Conservation (phyloP, 1,140 invertebrate genomes). For the Bilobella aurantiaca region DNA sequence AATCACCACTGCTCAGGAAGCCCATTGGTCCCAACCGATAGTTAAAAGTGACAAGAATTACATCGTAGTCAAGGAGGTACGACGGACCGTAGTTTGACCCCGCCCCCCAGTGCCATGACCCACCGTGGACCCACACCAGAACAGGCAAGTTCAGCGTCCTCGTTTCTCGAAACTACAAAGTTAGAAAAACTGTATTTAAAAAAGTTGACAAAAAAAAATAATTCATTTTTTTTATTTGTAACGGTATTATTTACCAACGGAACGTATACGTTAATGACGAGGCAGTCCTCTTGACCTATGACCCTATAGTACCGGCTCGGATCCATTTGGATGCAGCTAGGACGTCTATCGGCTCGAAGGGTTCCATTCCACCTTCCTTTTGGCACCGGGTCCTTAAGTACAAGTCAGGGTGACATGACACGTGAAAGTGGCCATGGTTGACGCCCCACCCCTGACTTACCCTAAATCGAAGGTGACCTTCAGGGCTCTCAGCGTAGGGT, state of each 20-base stretch:
- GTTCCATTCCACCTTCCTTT: slow-evolving; percentile 20
- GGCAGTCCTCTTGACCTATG: slow-evolving; percentile 25
- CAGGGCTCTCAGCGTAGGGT: slow-evolving; percentile 62
- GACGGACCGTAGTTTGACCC: slow-evolving; percentile 8
- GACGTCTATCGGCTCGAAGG: slow-evolving; percentile 4
- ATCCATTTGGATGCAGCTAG: slow-evolving; percentile 22
- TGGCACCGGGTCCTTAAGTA: slow-evolving; percentile 14
- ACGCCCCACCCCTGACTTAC: background rate
- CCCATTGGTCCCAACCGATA: slow-evolving; percentile 20
- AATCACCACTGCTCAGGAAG: slow-evolving; percentile 18
- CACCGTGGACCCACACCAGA: slow-evolving; percentile 25
- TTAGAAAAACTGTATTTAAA: no score
- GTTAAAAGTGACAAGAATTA: slow-evolving; percentile 18
- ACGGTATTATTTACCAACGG: slow-evolving; percentile 37
- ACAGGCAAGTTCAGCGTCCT: slow-evolving; percentile 3
- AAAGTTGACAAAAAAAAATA: no score
- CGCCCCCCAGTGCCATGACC: slow-evolving; percentile 2
- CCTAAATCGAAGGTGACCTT: background rate
- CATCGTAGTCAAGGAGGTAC: slow-evolving; percentile 16
- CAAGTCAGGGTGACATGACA: background rate
- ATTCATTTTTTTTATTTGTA: no score
- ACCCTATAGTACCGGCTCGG: slow-evolving; percentile 10
- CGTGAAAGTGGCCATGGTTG: background rate
- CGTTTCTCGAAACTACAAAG: background rate
- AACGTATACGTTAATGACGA: slow-evolving; percentile 46